These are phyloP conservation scores for Eolophus roseicapilla DNA, from an alignment of 2,113 vertebrate genomes.

Conservation along the genomic window DNA sequence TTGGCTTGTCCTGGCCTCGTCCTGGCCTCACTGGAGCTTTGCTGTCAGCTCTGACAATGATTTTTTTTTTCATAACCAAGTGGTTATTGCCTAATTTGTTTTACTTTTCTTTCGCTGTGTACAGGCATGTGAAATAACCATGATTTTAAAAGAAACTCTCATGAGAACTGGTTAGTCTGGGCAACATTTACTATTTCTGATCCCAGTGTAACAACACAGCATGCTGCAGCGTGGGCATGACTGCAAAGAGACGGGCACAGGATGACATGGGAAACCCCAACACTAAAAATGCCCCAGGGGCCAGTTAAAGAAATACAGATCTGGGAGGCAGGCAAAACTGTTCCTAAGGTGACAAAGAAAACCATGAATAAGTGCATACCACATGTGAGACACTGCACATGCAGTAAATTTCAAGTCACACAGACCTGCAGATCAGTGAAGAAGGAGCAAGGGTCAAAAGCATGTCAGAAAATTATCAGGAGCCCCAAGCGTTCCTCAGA, in stretches of 20 bases:
- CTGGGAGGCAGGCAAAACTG: neutral
- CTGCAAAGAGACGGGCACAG: neutral
- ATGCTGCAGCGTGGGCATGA: rapidly evolving
- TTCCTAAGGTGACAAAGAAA: neutral
- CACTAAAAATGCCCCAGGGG: rapidly evolving
- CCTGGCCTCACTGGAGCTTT: neutral
- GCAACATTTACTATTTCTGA: neutral
- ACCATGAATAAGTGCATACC: neutral
- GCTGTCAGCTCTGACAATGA: neutral
- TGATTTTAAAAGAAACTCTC: neutral
- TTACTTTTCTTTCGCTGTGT: neutral
- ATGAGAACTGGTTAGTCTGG: neutral
- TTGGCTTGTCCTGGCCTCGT: neutral
- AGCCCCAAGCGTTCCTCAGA: rapidly evolving
- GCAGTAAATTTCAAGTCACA: neutral
- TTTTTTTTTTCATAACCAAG: neutral
- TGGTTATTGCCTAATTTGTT: neutral
- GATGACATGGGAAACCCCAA: neutral
- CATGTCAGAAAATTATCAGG: neutral
- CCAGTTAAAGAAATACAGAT: neutral
- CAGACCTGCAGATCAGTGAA: neutral
- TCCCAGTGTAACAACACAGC: rapidly evolving
- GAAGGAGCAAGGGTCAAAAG: neutral
- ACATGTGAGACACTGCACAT: rapidly evolving
- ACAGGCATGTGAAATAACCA: rapidly evolving